phyloP scores from a whole-genome alignment of 2,113 vertebrate genomes.

The Thymallus thymallus region DNA sequence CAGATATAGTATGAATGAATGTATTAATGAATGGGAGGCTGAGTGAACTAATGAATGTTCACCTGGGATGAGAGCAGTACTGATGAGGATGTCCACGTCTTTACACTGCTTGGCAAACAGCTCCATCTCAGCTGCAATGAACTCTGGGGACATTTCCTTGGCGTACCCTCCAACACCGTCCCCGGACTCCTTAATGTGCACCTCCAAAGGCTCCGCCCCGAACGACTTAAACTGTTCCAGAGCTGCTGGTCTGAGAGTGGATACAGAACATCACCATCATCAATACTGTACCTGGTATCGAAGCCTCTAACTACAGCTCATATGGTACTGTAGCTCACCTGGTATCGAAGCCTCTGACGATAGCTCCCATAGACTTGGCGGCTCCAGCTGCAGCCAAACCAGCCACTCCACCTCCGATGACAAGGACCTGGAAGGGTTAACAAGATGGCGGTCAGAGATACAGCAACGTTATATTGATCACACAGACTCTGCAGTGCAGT shows the following conservation, averaged over 20 bases:
- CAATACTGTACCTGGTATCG: constrained; percentile 70
- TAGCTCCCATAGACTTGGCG: constrained; percentile 81
- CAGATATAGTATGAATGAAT: background rate
- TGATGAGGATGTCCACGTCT: constrained; percentile 72
- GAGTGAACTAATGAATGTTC: constrained; percentile 10
- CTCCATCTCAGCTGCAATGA: constrained; percentile 75
- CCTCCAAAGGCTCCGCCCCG: constrained; percentile 73
- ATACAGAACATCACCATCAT: constrained; percentile 11
- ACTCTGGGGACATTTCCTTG: constrained; percentile 78
- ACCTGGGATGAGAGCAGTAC: constrained; percentile 77
- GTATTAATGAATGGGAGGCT: background rate
- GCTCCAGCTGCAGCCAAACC: constrained; percentile 79
- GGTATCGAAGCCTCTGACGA: constrained; percentile 79
- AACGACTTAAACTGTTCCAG: constrained; percentile 79
- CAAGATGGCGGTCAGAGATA: background rate
- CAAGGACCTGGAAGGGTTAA: constrained; percentile 64
- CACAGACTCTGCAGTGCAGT: background rate
- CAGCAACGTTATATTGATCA: background rate
- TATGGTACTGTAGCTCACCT: constrained; percentile 51
- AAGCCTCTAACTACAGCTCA: constrained; percentile 41
- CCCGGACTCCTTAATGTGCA: constrained; percentile 68
- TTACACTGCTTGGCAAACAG: constrained; percentile 74
- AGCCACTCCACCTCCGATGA: constrained; percentile 81
- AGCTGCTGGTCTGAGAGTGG: constrained; percentile 65
- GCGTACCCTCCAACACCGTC: constrained; percentile 74